phyloP scores from a whole-genome alignment of 2,113 vertebrate species.

The Psophia crepitans region DNA sequence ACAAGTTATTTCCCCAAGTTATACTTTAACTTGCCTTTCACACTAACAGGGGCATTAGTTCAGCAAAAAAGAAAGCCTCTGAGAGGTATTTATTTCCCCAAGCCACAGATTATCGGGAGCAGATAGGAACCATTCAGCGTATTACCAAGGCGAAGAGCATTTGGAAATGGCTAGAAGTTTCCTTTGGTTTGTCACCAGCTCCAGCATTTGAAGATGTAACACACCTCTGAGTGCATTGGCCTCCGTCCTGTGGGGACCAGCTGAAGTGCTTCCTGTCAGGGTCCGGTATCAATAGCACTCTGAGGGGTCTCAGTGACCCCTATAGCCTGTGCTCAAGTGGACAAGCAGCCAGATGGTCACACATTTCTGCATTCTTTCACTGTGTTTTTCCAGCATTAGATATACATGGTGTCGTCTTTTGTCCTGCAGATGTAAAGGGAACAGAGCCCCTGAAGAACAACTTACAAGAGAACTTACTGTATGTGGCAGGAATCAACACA shows the following conservation, averaged over 20 bases:
- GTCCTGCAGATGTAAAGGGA: slow-evolving; percentile 23
- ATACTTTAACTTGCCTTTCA: neutral
- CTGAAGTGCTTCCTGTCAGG: slow-evolving; percentile 74
- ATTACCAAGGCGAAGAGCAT: neutral
- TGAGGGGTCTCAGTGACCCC: slow-evolving; percentile 76
- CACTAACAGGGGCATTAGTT: neutral
- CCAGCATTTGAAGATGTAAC: slow-evolving; percentile 42
- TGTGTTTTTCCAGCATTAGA: slow-evolving; percentile 66
- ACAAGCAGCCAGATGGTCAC: slow-evolving; percentile 73
- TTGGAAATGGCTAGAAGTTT: neutral
- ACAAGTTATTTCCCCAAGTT: neutral
- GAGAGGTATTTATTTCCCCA: neutral
- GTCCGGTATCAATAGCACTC: slow-evolving; percentile 65
- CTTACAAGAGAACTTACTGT: neutral
- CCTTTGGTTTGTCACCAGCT: slow-evolving; percentile 50
- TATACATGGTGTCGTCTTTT: slow-evolving; percentile 31
- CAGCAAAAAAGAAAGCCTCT: neutral
- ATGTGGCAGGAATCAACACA: neutral
- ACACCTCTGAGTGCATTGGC: slow-evolving; percentile 45
- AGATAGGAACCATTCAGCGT: neutral
- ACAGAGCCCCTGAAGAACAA: neutral
- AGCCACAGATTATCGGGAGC: neutral
- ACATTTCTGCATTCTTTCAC: slow-evolving; percentile 67
- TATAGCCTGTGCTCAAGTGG: slow-evolving; percentile 79
- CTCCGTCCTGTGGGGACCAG: slow-evolving; percentile 45